Evolutionary conservation across 2,888 invertebrate genomes (phyloP).

Genomic region (Anagyrus pseudococci): DNA sequence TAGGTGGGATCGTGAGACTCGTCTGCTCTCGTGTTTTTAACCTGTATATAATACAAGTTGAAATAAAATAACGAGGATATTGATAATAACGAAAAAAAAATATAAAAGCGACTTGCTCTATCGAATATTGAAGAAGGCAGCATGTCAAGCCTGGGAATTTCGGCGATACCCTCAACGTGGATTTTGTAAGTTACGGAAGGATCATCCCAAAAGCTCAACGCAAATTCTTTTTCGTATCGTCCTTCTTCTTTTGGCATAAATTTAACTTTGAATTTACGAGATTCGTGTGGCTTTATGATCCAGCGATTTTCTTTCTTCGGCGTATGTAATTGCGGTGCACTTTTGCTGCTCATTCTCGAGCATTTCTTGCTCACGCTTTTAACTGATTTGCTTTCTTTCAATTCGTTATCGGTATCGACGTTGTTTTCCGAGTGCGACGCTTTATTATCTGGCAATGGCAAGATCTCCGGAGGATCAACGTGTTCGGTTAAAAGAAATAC

Average conservation of each 20-base stretch:
- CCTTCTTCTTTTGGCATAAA: conserved; percentile 48
- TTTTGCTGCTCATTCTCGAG: no score
- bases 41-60: no score
- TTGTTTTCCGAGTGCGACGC: no score
- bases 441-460: no score
- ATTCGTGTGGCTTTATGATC: conserved; percentile 48
- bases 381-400: no score
- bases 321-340: no score
- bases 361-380: no score
- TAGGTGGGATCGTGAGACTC: conserved; percentile 46
- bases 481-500: no score
- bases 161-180: conserved; percentile 44
- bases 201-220: conserved; percentile 43
- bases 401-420: no score
- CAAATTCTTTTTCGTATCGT: conserved; percentile 42
- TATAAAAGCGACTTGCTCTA: conserved; percentile 36
- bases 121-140: conserved; percentile 46
- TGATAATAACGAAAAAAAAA: neutral
- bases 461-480: no score
- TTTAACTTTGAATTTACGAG: conserved; percentile 44
- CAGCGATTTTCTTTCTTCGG: no score
- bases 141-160: conserved; percentile 49
- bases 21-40: conserved; percentile 37
- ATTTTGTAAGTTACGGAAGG: conserved; percentile 41
- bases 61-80: conserved; percentile 18